phyloP scores from a whole-genome alignment of 2,888 invertebrate genomes.

The Homarus gammarus region DNA sequence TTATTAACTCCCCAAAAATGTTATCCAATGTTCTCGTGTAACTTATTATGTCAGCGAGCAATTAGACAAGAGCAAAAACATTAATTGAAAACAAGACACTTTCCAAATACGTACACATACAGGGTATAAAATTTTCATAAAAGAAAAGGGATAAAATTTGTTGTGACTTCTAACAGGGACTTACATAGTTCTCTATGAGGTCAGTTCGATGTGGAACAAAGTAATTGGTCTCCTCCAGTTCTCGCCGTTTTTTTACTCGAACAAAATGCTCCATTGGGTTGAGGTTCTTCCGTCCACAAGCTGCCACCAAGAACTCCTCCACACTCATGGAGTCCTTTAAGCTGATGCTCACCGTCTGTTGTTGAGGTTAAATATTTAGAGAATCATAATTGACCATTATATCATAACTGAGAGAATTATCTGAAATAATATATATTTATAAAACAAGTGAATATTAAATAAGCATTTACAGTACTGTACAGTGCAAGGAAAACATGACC shows the following conservation, averaged over 20 bases:
- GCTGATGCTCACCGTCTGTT: slow-evolving; percentile 87
- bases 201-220: slow-evolving; percentile 97
- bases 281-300: slow-evolving; percentile 93
- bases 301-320: slow-evolving; percentile 95
- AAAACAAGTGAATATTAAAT: too few relatives aligned
- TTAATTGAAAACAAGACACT: too few relatives aligned
- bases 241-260: slow-evolving; percentile 93
- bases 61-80: too few relatives aligned
- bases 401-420: too few relatives aligned
- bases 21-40: too few relatives aligned
- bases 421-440: too few relatives aligned
- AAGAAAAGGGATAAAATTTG: too few relatives aligned
- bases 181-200: slow-evolving; percentile 96
- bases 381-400: too few relatives aligned
- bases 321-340: slow-evolving; percentile 96
- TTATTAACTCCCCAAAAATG: too few relatives aligned
- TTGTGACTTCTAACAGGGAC: slow-evolving; percentile 79
- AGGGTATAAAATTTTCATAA: too few relatives aligned
- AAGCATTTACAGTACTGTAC: background rate
- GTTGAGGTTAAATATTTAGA: background rate
- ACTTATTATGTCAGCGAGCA: too few relatives aligned
- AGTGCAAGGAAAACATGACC: background rate
- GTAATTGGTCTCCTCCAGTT: slow-evolving; percentile 97
- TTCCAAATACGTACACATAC: too few relatives aligned
- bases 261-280: slow-evolving; percentile 98